These are phyloP conservation scores for Microchirus variegatus DNA, from an alignment of 2,797 vertebrate species.

Conservation along the genomic window DNA sequence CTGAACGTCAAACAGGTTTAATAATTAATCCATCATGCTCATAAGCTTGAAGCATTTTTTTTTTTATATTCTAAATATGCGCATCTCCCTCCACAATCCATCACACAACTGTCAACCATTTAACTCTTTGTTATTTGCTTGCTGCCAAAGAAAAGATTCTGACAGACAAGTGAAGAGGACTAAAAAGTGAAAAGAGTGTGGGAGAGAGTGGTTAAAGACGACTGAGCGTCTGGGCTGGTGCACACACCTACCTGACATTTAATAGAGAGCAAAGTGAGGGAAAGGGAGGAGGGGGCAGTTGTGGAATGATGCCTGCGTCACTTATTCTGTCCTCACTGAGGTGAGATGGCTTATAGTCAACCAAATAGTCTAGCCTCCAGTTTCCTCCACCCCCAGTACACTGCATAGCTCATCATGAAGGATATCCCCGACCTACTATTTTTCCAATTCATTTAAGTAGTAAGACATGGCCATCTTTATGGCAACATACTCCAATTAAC, in stretches of 20 bases:
- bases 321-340: slow-evolving; percentile 55
- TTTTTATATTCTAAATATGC: neutral
- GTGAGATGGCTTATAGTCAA: slow-evolving; percentile 39
- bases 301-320: slow-evolving; percentile 15
- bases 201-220: slow-evolving; percentile 40
- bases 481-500: slow-evolving; percentile 26
- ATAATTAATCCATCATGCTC: slow-evolving; percentile 19
- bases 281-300: slow-evolving; percentile 11
- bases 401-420: slow-evolving; percentile 5
- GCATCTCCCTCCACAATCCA: neutral
- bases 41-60: slow-evolving; percentile 11
- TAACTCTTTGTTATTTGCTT: slow-evolving; percentile 10
- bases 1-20: slow-evolving; percentile 7
- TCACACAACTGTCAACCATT: slow-evolving; percentile 8
- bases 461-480: slow-evolving; percentile 13
- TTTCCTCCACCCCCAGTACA: neutral
- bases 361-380: neutral
- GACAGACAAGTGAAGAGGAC: slow-evolving; percentile 58
- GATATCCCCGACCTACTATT: slow-evolving; percentile 39
- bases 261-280: slow-evolving; percentile 40
- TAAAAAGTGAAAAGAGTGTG: slow-evolving; percentile 50
- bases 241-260: slow-evolving; percentile 39
- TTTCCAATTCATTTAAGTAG: slow-evolving; percentile 22
- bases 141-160: slow-evolving; percentile 28
- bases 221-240: slow-evolving; percentile 19